phyloP scores from a whole-genome alignment of 2,113 vertebrate species.

The Hydrochoerus hydrochaeris region DNA sequence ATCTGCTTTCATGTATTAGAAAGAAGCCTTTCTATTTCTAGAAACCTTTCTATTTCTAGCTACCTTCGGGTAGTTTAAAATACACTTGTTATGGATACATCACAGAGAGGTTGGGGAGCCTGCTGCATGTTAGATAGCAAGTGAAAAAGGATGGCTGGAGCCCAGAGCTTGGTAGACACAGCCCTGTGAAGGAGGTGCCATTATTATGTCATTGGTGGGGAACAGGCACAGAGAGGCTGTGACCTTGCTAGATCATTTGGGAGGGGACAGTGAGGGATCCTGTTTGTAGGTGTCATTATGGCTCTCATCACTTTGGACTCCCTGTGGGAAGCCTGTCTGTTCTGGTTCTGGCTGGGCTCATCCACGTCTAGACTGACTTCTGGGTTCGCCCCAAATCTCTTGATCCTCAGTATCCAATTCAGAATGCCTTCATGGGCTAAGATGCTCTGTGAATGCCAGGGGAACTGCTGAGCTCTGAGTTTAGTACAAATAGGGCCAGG shows the following conservation, averaged over 20 bases:
- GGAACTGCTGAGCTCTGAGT: not conserved
- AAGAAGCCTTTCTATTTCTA: conserved; percentile 15
- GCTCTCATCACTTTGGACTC: not conserved
- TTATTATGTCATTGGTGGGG: not conserved
- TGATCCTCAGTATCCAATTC: not conserved
- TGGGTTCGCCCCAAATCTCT: not conserved
- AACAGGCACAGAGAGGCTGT: not conserved
- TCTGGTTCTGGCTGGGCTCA: not conserved
- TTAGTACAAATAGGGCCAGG: not conserved
- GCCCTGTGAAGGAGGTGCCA: not conserved
- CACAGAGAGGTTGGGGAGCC: not conserved
- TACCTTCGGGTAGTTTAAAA: not conserved
- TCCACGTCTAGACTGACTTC: not conserved
- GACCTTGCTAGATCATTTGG: not conserved
- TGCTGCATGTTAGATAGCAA: not conserved
- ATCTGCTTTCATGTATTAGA: conserved; percentile 9
- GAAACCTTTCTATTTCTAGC: not conserved
- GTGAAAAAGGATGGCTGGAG: not conserved
- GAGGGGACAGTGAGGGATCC: rapidly evolving
- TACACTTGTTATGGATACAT: not conserved
- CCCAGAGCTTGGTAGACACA: not conserved
- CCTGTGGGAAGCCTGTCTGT: not conserved
- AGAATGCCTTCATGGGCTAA: not conserved
- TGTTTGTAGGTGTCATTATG: not conserved
- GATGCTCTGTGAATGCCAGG: not conserved